A percentile compares a stretch with the other conserved stretches of the same genome.
Evolutionary conservation across 2,113 vertebrate species (phyloP).

Genomic region (Antechinus flavipes): DNA sequence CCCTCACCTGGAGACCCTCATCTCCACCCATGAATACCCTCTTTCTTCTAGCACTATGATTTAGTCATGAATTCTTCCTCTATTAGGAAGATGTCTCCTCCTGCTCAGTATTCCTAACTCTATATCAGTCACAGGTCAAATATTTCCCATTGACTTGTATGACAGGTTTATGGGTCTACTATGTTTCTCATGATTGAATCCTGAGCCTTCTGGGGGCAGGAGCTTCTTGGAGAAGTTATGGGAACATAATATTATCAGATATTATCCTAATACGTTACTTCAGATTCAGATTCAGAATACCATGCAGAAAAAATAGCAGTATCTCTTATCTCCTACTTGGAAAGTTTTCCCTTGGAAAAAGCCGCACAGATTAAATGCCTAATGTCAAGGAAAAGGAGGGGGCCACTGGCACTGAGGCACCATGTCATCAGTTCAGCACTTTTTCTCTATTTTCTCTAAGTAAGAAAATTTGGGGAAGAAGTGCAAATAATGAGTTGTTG

Average conservation of each 20-base stretch:
- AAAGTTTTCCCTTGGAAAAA: too few species aligned
- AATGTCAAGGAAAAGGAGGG: neutral
- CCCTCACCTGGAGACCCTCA: neutral
- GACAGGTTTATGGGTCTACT: neutral
- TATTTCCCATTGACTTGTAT: neutral
- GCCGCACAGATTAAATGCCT: neutral
- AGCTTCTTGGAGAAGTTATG: neutral
- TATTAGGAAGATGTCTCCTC: neutral
- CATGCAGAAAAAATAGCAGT: neutral
- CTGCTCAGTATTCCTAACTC: neutral
- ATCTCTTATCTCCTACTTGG: neutral
- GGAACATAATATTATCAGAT: neutral
- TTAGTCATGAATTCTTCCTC: neutral
- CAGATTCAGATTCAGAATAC: neutral
- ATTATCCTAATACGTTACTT: too few species aligned
- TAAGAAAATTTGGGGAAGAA: neutral
- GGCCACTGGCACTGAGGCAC: neutral
- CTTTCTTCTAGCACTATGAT: neutral
- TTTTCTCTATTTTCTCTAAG: neutral
- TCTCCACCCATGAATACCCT: neutral
- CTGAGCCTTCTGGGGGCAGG: neutral
- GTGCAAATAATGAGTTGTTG: neutral
- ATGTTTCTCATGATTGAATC: neutral
- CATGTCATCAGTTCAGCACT: neutral
- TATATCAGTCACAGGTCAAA: neutral